Evolutionary conservation across 1,140 invertebrate species (phyloP), one percentile per base, ranked within the genome.

Genomic region (Himalopsyche phryganea): DNA sequence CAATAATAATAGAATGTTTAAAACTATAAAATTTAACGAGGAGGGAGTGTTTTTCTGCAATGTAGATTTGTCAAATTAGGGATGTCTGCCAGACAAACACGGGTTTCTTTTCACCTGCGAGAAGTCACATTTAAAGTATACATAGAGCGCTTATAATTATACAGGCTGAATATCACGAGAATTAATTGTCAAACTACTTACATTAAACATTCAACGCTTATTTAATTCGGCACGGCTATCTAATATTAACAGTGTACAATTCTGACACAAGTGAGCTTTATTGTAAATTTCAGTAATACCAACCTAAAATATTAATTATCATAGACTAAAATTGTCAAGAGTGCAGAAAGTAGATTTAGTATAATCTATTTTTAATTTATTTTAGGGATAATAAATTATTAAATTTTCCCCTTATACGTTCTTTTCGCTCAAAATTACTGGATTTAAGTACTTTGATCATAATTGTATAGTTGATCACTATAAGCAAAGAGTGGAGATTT

Each of bases 211-310:
- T 38, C 41, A 56, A 33, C 44, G 40, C 33, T 57, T 45, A 57
- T 50, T 57, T 45, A 50, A 50, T 57, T 50, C 54, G 40, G 36
- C 54, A 50, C 54, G 33, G 23, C 54, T 38, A 33, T 50, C 46
- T 32, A 50, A 57, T 50, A 50, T 57, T 57, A 57, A 56, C 53
- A 56, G 54, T 44, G 44, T 50, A 50, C 47, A 50, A 50, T 57
- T 57, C 47, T 57, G 54, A 57, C 54, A 57, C 54, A 57, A 57
- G 54, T 57, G 56, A 51, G 56, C 56, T 51, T 58, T 58, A 58
- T 58, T 58, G 49, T 58, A 58, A 58, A 52, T 51, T 47, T 51
- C 56, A 58, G 42, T 15, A 36, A 49, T 58, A 40, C 56, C 56
- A 58, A 58, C 42, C 1, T 49, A 18, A 47, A 38, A 36, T 20